Evolutionary conservation across 2,888 invertebrate species (phyloP), one percentile per base, ranked within the genome.

Genomic region (Cyclophora punctaria): DNA sequence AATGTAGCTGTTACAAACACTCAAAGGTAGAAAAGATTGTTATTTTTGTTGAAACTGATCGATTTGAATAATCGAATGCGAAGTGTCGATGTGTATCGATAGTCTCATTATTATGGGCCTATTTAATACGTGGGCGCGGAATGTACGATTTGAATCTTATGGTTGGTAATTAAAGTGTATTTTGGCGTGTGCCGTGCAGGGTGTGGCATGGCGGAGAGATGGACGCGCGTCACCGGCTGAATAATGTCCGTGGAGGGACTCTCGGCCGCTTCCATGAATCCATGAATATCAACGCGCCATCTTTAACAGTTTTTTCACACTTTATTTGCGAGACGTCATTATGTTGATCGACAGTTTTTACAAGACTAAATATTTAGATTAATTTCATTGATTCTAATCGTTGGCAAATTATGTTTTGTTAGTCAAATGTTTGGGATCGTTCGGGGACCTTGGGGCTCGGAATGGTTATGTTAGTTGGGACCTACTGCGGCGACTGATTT

Each of bases 11-110:
- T 20, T 20, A 20, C 20, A 20, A 20, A 20, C 20, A 20, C 20
- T 20, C 20, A 20, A 20, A 20, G 20, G 20, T 20, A 20, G 20
- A 20, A 20, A 20, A 20, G 60, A 60, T 67, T 68, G 4, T 73
- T 76, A 73, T 71, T 66, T 67, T 56, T 53, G 67, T 64, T 71
- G 72, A 70, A 78, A 41, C 40, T 51, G 52, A 50, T 50, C 48
- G 55, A 83, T 83, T 75, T 79, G 65, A 84, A 83, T 83, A 80
- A 78, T 79, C 78, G 71, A 74, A 79, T 78, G 63, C 58, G 57
- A 67, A 67, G 69, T 67, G 73, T 71, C 73, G 66, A 67, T 62
- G 63, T 20, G 34, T 20, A n/a, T 20, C 43, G 43, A 20, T 43
- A 62, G 71, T 65, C 75, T 77, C 76, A 75, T 83, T 76, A 75